Base-by-base conservation (phyloP, 2,797 vertebrate genomes). In the Pagetopsis macropterus region DNA sequence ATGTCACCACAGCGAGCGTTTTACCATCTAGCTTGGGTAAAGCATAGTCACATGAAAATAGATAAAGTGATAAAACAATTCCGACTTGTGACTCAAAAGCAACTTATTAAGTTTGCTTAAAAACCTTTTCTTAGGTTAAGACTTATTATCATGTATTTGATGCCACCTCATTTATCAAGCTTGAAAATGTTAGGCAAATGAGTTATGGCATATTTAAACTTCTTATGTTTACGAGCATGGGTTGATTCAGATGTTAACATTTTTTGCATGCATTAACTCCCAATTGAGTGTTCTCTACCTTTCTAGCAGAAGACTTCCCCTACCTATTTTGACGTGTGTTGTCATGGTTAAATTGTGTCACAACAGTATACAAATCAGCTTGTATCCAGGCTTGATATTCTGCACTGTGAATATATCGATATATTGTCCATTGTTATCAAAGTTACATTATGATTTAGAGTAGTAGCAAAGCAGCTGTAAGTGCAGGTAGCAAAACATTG, bases 1-100 rank as follows among this genome's bases (percentile, higher is more conserved):
- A 23, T 65, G 61, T 82, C 72, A 61, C 16, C 55, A 45, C 37
- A 60, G 40, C 17, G 63, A 51, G 54, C 27, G 23, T 41, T 31
- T 27, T 63, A 79, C 19, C 57, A 59, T 64, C 54, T 84, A 73
- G 27, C 1, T 54, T 54, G 37, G 3, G 72, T 82, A 17, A 21
- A 27, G 40, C 5, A 51, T 56, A 64, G 60, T 11, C 15, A 64
- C 48, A 50, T 2, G 9, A 48, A 52, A 55, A 33, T 0, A 17
- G 41, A 48, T 23, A 31, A 9, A 14, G 46, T 50, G 9, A 69
- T 40, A 61, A 58, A 60, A 52, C 16, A 21, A 4, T 12, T 15
- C 23, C 40, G 6, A 27, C 4, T 21, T 57, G 54, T 56, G 13
- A 4, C 21, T 63, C 48, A 57, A 55, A 52, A 65, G 40, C 43